These are phyloP conservation scores for Petaurus breviceps DNA, from an alignment of 2,113 vertebrate genomes.

Conservation along the genomic window DNA sequence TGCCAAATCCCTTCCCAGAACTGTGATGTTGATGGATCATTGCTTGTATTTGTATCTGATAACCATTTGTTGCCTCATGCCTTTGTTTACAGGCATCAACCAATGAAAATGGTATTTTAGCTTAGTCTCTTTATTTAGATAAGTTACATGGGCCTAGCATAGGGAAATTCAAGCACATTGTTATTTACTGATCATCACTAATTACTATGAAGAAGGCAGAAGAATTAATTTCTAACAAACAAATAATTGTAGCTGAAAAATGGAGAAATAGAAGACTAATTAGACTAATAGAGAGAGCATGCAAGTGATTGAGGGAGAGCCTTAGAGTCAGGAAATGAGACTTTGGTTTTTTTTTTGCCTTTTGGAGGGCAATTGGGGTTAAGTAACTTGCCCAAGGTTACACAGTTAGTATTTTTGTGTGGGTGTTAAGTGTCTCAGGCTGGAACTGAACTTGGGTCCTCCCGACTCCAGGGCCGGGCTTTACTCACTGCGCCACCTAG, in stretches of 20 bases:
- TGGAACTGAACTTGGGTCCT: too few species aligned
- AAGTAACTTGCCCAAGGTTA: too few species aligned
- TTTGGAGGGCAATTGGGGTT: too few species aligned
- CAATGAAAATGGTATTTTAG: neutral
- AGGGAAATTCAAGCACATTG: neutral
- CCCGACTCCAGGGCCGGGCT: too few species aligned
- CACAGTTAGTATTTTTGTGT: too few species aligned
- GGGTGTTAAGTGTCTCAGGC: too few species aligned
- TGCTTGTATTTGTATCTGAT: neutral
- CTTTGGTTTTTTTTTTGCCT: too few species aligned
- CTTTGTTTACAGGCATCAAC: neutral
- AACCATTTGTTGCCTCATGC: neutral
- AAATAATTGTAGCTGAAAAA: neutral
- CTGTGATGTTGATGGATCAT: neutral
- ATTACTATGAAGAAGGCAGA: neutral
- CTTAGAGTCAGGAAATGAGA: neutral
- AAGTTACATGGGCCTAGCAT: neutral
- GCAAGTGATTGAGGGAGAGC: neutral
- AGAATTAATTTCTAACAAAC: neutral
- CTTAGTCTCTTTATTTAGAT: neutral
- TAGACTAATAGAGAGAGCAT: neutral
- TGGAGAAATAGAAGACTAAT: neutral
- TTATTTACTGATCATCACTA: neutral
- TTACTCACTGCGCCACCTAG: too few species aligned
- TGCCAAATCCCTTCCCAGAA: neutral